Conservation (phyloP, 64 coral and sea anemone genomes). For the Dendronephthya gigantea region DNA sequence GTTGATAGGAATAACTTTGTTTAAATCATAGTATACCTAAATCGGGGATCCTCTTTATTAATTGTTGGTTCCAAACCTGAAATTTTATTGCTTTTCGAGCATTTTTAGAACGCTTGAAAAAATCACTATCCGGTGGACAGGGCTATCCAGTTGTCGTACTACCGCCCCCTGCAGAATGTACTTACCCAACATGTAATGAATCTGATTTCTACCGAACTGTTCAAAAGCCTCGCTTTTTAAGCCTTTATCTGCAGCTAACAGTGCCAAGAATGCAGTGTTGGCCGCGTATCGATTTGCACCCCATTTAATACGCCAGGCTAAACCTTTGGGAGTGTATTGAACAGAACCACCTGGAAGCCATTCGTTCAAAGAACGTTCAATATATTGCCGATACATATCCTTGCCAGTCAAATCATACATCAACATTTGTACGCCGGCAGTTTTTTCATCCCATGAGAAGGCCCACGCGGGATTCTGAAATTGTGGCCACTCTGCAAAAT, state of each 20-base stretch:
- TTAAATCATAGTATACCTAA: too few species aligned
- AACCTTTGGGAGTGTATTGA: conserved; percentile 64
- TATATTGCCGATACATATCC: conserved; percentile 20
- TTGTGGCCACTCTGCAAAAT: conserved; percentile 36
- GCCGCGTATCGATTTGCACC: conserved; percentile 70
- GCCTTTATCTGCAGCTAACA: conserved; percentile 59
- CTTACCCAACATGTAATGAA: conserved; percentile 70
- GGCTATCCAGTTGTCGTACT: too few species aligned
- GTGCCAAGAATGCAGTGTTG: conserved; percentile 75
- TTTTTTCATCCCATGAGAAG: conserved; percentile 98
- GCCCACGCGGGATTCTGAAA: conserved; percentile 45
- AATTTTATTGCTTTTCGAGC: too few species aligned
- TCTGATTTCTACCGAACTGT: conserved; percentile 62
- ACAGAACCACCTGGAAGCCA: conserved; percentile 67
- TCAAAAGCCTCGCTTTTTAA: conserved; percentile 36
- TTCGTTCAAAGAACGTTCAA: conserved; percentile 37
- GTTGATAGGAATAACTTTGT: too few species aligned
- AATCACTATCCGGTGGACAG: too few species aligned
- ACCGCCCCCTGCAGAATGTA: too few species aligned
- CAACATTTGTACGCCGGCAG: conserved; percentile 56
- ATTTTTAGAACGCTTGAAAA: too few species aligned
- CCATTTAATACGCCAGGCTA: conserved; percentile 73
- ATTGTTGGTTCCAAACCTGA: too few species aligned
- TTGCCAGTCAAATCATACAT: conserved; percentile 57
- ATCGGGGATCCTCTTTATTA: too few species aligned